Conservation (phyloP, 1,140 invertebrate genomes). For the Zophobas morio region DNA sequence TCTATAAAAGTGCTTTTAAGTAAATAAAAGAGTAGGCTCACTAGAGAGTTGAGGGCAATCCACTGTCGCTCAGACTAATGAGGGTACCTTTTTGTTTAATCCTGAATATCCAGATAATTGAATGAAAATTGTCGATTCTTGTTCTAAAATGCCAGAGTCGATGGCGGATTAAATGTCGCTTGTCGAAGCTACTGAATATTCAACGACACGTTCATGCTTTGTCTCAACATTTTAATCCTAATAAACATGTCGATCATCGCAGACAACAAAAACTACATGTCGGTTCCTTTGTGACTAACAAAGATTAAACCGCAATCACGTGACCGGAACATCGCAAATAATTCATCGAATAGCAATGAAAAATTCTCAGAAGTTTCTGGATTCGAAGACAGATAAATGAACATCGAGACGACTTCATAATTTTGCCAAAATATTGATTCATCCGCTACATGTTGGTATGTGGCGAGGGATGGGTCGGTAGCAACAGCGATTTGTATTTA, state of each 20-base stretch:
- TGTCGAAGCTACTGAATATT: slow-evolving; percentile 39
- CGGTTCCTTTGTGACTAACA: slow-evolving; percentile 35
- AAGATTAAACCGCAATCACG: slow-evolving; percentile 37
- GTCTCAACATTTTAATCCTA: slow-evolving; percentile 40
- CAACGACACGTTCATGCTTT: slow-evolving; percentile 37
- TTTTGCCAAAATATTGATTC: not conserved
- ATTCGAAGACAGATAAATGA: slow-evolving; percentile 7
- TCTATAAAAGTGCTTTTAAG: too few relatives aligned
- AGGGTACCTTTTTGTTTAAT: too few relatives aligned
- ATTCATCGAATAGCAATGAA: slow-evolving; percentile 42
- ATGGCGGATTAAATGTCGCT: slow-evolving; percentile 31
- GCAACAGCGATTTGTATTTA: too few relatives aligned
- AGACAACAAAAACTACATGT: slow-evolving; percentile 11
- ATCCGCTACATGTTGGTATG: not conserved
- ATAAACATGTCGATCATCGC: slow-evolving; percentile 24
- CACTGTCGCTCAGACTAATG: too few relatives aligned
- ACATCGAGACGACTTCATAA: slow-evolving; percentile 4
- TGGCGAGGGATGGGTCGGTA: not conserved
- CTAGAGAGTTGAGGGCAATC: too few relatives aligned
- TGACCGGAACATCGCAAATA: slow-evolving; percentile 45
- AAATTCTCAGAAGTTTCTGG: slow-evolving; percentile 21
- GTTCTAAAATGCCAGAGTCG: slow-evolving; percentile 20
- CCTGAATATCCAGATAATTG: slow-evolving; percentile 1
- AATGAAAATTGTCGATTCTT: slow-evolving; percentile 23
- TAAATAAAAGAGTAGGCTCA: too few relatives aligned